Percentiles rank a stretch among this genome's conserved stretches.
Evolutionary conservation across 2,797 vertebrate species (phyloP).

Genomic region (Amblyopsis hoosieri): DNA sequence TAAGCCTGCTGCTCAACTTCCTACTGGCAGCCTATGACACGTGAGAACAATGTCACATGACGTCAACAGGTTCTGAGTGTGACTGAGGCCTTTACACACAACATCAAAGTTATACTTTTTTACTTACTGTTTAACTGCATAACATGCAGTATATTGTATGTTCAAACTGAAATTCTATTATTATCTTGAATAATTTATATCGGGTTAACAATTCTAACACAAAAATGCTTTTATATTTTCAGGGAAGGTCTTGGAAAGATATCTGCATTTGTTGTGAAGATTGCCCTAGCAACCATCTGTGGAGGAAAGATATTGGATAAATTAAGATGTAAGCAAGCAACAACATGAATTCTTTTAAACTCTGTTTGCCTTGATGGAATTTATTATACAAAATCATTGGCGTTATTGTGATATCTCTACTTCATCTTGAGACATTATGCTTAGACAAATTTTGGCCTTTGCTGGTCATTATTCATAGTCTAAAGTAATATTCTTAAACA

Average conservation of each 20-base stretch:
- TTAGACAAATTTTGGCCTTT: constrained; percentile 28
- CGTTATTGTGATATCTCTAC: constrained; percentile 25
- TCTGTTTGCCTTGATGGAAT: constrained; percentile 19
- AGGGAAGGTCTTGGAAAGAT: constrained; percentile 95
- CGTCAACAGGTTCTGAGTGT: constrained; percentile 15
- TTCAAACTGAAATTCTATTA: too few species aligned
- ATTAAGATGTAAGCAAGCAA: constrained; percentile 94
- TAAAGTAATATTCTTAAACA: constrained; percentile 22
- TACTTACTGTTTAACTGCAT: background rate
- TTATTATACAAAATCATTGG: constrained; percentile 16
- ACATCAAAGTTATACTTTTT: constrained; percentile 9
- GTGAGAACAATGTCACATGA: constrained; percentile 79
- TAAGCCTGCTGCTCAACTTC: constrained; percentile 95
- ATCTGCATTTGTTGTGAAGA: constrained; percentile 93
- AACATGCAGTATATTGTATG: constrained; percentile 2
- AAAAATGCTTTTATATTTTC: constrained; percentile 56
- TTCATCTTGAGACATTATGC: constrained; percentile 27
- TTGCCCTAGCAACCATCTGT: constrained; percentile 91
- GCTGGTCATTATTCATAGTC: constrained; percentile 59
- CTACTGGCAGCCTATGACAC: constrained; percentile 94
- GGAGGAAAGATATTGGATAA: constrained; percentile 99
- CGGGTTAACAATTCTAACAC: constrained; percentile 11
- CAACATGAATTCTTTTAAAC: constrained; percentile 20
- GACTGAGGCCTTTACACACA: constrained; percentile 36
- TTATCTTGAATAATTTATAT: too few species aligned